Conservation (phyloP, 2,113 vertebrate species). For the Paraplagusia blochii region DNA sequence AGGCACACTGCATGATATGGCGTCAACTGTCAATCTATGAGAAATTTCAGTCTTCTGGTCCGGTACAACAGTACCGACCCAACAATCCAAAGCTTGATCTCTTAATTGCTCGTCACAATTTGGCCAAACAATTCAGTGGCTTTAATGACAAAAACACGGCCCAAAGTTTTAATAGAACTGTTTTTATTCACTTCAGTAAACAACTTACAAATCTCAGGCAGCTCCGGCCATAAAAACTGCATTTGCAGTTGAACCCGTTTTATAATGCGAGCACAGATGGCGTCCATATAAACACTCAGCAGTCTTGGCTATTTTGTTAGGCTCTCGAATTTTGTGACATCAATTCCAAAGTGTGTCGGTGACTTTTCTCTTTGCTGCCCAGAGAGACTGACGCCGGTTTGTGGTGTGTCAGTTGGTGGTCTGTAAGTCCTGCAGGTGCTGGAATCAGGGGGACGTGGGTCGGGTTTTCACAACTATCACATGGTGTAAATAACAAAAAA, state of each 20-base stretch:
- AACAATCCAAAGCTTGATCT: too few species aligned
- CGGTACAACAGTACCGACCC: too few species aligned
- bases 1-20: too few species aligned
- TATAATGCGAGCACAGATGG: constrained; percentile 10
- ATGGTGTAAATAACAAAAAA: constrained; percentile 43
- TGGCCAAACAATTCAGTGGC: constrained; percentile 44
- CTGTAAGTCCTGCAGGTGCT: constrained; percentile 18
- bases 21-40: too few species aligned
- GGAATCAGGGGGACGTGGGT: constrained; percentile 26
- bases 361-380: too few species aligned
- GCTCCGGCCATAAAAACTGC: constrained; percentile 26
- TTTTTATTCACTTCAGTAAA: constrained; percentile 65
- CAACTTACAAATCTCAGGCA: constrained; percentile 51
- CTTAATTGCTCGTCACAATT: constrained; percentile 31
- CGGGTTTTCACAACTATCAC: constrained; percentile 39
- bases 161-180: constrained; percentile 64
- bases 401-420: constrained; percentile 18
- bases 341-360: too few species aligned
- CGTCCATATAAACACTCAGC: too few species aligned
- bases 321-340: too few species aligned
- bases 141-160: constrained; percentile 49
- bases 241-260: constrained; percentile 16
- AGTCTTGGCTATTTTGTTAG: too few species aligned
- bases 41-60: too few species aligned
- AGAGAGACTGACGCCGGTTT: too few species aligned